These are phyloP conservation scores for Eupithecia tripunctaria DNA, from an alignment of 2,888 invertebrate genomes.

Conservation along the genomic window DNA sequence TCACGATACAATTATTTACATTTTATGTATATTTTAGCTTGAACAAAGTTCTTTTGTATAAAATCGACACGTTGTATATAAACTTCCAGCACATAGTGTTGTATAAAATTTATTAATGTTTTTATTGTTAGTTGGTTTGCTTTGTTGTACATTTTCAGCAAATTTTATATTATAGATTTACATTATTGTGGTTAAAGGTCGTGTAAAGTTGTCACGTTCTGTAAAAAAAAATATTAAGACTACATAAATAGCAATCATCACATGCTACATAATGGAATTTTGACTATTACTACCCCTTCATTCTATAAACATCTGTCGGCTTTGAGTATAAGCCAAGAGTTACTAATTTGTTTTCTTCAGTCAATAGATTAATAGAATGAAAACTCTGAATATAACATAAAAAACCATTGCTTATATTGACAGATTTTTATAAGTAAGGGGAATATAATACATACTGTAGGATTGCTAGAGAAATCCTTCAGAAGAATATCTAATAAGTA, in stretches of 20 bases:
- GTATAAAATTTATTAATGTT: conserved; percentile 54
- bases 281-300: background rate
- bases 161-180: conserved; percentile 50
- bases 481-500: background rate
- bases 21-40: conserved; percentile 68
- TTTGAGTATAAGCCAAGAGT: background rate
- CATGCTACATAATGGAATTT: background rate
- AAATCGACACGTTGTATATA: conserved; percentile 59
- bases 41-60: conserved; percentile 75
- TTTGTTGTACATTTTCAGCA: conserved; percentile 64
- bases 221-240: background rate
- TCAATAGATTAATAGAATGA: background rate
- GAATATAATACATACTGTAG: background rate
- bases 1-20: conserved; percentile 39
- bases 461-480: background rate
- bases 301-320: background rate
- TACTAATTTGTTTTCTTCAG: background rate
- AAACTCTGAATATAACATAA: background rate
- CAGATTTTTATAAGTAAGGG: background rate
- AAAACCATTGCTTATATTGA: background rate
- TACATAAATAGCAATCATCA: background rate
- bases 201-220: background rate
- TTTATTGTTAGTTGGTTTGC: conserved; percentile 52
- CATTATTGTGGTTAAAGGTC: background rate
- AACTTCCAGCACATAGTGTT: conserved; percentile 71